A percentile compares a stretch with the other conserved stretches of the same genome.
Evolutionary conservation across 2,888 invertebrate species (phyloP).

Genomic region (Hymenopus coronatus): DNA sequence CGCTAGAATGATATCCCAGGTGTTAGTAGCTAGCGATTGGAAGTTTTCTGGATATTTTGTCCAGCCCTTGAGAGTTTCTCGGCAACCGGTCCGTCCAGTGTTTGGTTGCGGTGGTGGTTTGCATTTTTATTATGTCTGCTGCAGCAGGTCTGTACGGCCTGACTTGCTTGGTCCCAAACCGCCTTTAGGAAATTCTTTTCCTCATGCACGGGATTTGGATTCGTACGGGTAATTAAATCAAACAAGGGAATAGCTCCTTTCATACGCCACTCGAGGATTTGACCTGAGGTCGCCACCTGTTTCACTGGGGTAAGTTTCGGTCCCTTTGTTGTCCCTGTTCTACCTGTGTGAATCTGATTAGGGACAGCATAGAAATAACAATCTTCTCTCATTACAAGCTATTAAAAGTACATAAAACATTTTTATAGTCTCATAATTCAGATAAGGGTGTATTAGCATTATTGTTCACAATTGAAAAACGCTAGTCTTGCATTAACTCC

Average conservation of each 20-base stretch:
- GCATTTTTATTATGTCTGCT: slow-evolving; percentile 13
- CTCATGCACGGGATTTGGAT: neutral
- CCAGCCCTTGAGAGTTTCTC: neutral
- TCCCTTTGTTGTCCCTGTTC: too few relatives aligned
- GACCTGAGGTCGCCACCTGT: neutral
- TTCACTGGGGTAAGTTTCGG: neutral
- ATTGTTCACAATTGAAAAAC: too few relatives aligned
- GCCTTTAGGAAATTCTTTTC: neutral
- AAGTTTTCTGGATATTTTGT: neutral
- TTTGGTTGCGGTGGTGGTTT: neutral
- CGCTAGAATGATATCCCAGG: too few relatives aligned
- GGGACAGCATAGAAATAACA: too few relatives aligned
- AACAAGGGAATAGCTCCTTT: neutral
- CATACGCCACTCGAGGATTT: neutral
- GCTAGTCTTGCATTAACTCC: too few relatives aligned
- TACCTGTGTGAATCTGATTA: too few relatives aligned
- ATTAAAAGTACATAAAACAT: too few relatives aligned
- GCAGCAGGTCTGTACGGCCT: slow-evolving; percentile 1
- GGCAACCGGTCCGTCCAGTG: slow-evolving; percentile 8
- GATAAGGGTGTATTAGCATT: too few relatives aligned
- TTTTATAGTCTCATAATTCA: too few relatives aligned
- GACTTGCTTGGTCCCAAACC: neutral
- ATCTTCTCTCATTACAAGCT: too few relatives aligned
- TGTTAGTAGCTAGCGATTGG: too few relatives aligned
- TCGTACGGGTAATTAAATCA: neutral